Evolutionary conservation across 2,888 invertebrate genomes (phyloP).

Genomic region (Oconnorella tubifera): DNA sequence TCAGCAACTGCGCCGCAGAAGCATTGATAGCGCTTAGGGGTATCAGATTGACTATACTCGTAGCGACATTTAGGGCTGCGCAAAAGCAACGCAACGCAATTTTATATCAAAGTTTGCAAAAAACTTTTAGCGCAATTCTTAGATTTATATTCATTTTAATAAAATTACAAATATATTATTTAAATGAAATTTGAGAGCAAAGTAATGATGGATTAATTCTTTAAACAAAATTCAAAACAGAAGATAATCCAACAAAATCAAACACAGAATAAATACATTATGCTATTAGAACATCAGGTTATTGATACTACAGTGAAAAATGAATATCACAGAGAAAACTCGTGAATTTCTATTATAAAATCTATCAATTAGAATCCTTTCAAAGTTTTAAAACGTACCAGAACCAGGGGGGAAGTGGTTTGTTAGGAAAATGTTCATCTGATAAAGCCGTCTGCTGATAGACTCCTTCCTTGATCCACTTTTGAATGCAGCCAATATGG

Average conservation of each 20-base stretch:
- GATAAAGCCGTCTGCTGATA: conserved; percentile 49
- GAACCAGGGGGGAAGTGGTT: conserved; percentile 51
- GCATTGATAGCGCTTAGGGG: conserved; percentile 76
- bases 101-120: background rate
- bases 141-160: background rate
- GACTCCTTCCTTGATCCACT: conserved; percentile 82
- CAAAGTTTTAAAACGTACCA: conserved; percentile 49
- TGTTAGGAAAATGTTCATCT: conserved; percentile 40
- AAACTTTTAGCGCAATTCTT: background rate
- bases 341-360: no score
- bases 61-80: conserved; percentile 72
- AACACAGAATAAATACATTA: no score
- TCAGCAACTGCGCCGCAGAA: conserved; percentile 76
- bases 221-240: no score
- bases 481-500: conserved; percentile 81
- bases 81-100: no score
- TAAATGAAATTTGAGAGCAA: no score
- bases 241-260: no score
- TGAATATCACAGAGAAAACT: no score
- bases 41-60: conserved; percentile 66
- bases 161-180: background rate
- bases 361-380: no score
- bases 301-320: no score
- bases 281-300: no score
- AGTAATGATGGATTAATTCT: no score